phyloP scores from a whole-genome alignment of 2,888 invertebrate genomes.

The Amiota minor region DNA sequence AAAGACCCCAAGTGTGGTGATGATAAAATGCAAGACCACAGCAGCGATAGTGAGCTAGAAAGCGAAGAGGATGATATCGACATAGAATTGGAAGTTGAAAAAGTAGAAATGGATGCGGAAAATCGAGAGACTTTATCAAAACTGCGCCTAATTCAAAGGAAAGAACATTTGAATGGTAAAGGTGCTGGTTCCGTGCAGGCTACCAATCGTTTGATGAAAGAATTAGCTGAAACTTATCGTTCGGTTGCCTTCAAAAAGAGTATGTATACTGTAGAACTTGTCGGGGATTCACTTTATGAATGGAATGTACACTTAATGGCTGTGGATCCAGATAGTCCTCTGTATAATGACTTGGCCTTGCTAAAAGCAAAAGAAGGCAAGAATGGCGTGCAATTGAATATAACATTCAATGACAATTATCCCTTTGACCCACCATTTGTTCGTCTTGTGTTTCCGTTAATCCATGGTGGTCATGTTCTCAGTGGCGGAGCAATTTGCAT shows the following conservation, averaged over 20 bases:
- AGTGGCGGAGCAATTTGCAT: neutral
- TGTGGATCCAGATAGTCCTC: neutral
- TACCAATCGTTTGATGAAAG: neutral
- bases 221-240: neutral
- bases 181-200: neutral
- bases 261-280: neutral
- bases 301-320: neutral
- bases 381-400: neutral
- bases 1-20: no score
- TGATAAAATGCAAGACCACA: neutral
- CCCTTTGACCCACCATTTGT: slow-evolving; percentile 2
- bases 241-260: neutral
- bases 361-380: neutral
- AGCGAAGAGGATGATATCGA: neutral
- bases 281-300: neutral
- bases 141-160: neutral
- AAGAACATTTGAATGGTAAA: neutral
- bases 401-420: neutral
- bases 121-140: neutral
- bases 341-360: neutral
- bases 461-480: neutral
- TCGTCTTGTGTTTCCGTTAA: neutral
- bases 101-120: neutral
- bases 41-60: neutral
- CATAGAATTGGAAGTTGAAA: no score